Evolutionary conservation across 2,888 invertebrate species (phyloP), one percentile per base, ranked within the genome.

Genomic region (Mystacides longicornis): DNA sequence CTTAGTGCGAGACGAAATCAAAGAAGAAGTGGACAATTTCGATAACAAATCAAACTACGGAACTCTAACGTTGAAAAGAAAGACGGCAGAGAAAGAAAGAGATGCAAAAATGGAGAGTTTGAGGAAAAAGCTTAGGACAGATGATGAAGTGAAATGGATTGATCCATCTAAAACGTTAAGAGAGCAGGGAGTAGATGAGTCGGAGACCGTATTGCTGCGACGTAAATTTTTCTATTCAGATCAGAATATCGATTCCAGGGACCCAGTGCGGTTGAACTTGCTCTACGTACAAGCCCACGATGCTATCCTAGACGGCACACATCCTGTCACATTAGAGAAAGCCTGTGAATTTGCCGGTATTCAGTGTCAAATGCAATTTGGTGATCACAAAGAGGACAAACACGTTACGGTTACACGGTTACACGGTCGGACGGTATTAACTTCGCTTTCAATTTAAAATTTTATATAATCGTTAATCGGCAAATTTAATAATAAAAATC

Each of bases 61-160:
- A 46, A 97, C 95, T 1, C 77, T 94, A 55, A 96, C 97, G 0
- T 75, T 98, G 59, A 89, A 88, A 66, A 77, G 93, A 51, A 83
- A 85, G 62, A 83, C 85, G 60, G 85, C 86, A 63, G 92, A 93
- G 68, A 87, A 87, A 65, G 93, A 93, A 67, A 77, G 89, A 5
- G 94, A 94, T 70, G 84, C 90, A 58, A 98, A 99, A 77, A 94
- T 99, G 92, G 98, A 98, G 66, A 91, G 93, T 74, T 81, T 99
- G 64, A 81, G 95, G 67, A 95, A 93, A 74, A 98, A 98, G 70
- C 76, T 99, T 46, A 88, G 94, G 69, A 99, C 99, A 50, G 99
- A 99, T 68, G 99, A 99, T 76, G 99, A 99, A 80, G 89, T 91
- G 52, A 93, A 95, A 74, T 99, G 99, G 99, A 87, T 99, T 65